phyloP scores from a whole-genome alignment of 2,113 vertebrate genomes.

The Notarius lentiginosus region DNA sequence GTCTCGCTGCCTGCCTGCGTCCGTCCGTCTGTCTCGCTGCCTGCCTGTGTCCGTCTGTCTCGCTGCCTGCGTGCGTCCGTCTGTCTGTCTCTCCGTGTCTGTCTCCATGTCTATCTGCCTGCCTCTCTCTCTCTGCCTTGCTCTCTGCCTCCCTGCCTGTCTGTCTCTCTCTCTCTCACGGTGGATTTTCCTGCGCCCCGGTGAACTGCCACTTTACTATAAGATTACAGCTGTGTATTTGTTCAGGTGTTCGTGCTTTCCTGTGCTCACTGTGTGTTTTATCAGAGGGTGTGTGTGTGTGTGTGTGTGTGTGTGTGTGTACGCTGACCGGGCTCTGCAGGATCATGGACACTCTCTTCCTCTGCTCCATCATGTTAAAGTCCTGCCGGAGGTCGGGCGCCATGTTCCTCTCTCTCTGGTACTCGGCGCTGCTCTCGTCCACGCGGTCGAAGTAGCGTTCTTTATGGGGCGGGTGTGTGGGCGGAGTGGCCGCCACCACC shows the following conservation, averaged over 20 bases:
- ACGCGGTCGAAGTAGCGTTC: conserved; percentile 97
- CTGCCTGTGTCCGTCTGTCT: background rate
- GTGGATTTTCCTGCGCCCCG: no score
- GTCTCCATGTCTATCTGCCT: background rate
- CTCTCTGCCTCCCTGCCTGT: background rate
- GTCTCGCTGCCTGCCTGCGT: no score
- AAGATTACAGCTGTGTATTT: background rate
- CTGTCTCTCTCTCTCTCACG: background rate
- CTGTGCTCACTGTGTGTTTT: conserved; percentile 7
- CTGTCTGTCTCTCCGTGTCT: background rate
- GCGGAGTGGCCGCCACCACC: conserved; percentile 96
- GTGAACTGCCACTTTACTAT: background rate
- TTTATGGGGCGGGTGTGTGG: conserved; percentile 92
- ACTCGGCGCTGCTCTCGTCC: conserved; percentile 94
- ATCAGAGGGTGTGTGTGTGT: conserved; percentile 15
- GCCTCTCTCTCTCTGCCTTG: background rate
- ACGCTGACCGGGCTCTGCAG: conserved; percentile 92
- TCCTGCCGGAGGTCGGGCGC: conserved; percentile 96
- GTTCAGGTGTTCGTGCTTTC: background rate
- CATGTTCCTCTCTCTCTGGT: conserved; percentile 97
- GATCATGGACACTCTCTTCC: conserved; percentile 99
- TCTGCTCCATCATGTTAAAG: conserved; percentile 99
- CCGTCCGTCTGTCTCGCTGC: background rate
- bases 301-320: conserved; percentile 9
- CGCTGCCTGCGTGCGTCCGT: no score